Base-by-base conservation (phyloP, 37 sponge, comb jelly and placozoan species). In the Ianthella basta region DNA sequence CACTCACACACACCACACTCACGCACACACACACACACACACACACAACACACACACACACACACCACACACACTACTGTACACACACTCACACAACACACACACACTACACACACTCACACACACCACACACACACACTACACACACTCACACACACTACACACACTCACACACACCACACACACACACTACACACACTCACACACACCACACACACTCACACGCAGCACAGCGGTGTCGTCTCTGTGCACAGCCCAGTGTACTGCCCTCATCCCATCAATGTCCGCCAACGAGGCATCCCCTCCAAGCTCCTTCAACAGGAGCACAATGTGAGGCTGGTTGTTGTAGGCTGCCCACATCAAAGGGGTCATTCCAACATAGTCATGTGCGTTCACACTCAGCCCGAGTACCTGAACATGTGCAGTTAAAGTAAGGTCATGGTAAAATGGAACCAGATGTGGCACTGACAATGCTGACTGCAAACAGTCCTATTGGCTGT, bases 271-370 rank as follows among this genome's bases (percentile, higher is more conserved):
- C 95, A 95, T 89, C 12, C 95, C 95, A 84, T 95, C 95, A 19
- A 84, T 72, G 39, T 95, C 95, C 20, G 34, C 41, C 24, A 92
- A 40, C 25, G 78, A 29, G 15, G 82, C 50, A 86, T 84, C 85
- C 41, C 90, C 92, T 55, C 92, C 92, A 37, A 53, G 83, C 50
- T 89, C 82, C 40, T 60, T 59, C 72, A 95, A 41, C 50, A 72
- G 21, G 53, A 82, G 25, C 40, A 95, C 57, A 80, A 89, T 68
- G 0, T 91, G 77, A 41, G 92, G 84, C 24, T 79, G 78, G 35
- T 84, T 80, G 59, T 89, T 87, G 83, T 82, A 95, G 40, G 92
- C 92, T 29, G 95, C 90, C 95, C 95, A 95, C 95, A 95, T 95
- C 56, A 95, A 82, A 67, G 95, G 90, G 4, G 92, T 92, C 95